Conservation (phyloP, 2,797 vertebrate genomes). For the Streptopelia turtur region DNA sequence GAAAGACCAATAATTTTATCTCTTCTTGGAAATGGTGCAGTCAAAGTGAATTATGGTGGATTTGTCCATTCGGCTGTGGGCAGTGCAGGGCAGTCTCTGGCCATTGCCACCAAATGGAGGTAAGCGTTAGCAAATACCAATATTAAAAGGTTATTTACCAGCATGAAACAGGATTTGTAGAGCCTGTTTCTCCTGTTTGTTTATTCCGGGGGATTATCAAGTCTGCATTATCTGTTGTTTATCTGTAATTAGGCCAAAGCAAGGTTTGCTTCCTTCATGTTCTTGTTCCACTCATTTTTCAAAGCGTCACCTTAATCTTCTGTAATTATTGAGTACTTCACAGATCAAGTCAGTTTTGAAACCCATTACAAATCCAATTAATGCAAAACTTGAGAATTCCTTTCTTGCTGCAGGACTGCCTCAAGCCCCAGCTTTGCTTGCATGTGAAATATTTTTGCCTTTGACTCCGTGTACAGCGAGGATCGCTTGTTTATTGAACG, state of each 20-base stretch:
- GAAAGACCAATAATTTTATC: not conserved
- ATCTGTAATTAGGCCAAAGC: not conserved
- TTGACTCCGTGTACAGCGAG: not conserved
- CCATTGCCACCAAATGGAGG: accelerated
- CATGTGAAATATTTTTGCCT: conserved; percentile 10
- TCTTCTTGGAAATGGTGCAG: accelerated
- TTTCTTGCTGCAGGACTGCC: conserved; percentile 23
- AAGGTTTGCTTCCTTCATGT: not conserved
- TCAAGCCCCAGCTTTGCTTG: conserved; percentile 1
- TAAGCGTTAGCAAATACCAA: not conserved
- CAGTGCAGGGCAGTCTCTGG: not conserved
- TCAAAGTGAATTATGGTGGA: not conserved
- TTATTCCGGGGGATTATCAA: not conserved
- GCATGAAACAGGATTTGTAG: not conserved
- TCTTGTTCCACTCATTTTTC: conserved; percentile 21
- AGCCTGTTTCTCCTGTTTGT: not conserved
- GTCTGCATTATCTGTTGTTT: not conserved
- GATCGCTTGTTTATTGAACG: conserved; percentile 33
- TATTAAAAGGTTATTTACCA: not conserved
- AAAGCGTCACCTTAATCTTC: conserved; percentile 36
- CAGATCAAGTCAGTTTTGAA: conserved; percentile 36
- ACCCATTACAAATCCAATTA: conserved; percentile 65
- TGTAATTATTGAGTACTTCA: conserved; percentile 41
- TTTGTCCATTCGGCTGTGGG: not conserved
- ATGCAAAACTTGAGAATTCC: conserved; percentile 36